These are phyloP conservation scores for Pseudomyrmex gracilis DNA, from an alignment of 1,140 invertebrate genomes.

Conservation along the genomic window DNA sequence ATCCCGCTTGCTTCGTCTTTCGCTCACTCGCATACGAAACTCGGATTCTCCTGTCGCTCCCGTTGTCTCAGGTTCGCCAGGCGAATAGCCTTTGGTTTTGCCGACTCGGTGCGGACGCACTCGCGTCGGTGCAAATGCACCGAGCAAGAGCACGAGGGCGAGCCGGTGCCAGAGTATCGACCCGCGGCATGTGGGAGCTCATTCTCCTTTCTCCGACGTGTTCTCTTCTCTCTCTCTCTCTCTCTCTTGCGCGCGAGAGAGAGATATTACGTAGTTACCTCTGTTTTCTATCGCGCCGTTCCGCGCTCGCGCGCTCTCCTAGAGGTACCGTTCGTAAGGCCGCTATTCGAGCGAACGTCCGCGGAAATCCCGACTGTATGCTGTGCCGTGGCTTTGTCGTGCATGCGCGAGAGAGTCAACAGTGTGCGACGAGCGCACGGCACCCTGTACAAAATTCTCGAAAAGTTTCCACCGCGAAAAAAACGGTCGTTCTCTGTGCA, in stretches of 20 bases:
- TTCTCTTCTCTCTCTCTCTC: constrained; percentile 18
- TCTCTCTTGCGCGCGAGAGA: constrained; percentile 25
- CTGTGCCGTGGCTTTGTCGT: constrained; percentile 59
- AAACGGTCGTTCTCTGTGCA: neutral
- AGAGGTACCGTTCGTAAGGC: constrained; percentile 32
- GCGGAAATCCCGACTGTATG: constrained; percentile 50
- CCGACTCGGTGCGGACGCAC: constrained; percentile 29
- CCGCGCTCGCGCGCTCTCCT: neutral
- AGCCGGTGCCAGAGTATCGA: constrained; percentile 80
- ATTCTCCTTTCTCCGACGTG: constrained; percentile 66
- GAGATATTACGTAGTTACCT: neutral
- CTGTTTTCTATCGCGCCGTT: constrained; percentile 37
- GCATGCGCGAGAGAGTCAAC: constrained; percentile 69
- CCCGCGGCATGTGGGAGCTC: constrained; percentile 71
- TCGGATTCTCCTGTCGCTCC: neutral
- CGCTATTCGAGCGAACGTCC: constrained; percentile 60
- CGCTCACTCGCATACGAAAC: neutral
- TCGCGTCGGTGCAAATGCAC: constrained; percentile 72
- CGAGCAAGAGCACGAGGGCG: constrained; percentile 15
- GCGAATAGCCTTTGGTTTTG: constrained; percentile 2
- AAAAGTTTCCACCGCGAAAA: neutral
- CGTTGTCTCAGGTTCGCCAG: neutral
- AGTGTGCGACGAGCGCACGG: constrained; percentile 13
- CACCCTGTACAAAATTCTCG: constrained; percentile 50
- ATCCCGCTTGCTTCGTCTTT: constrained; percentile 1